These are phyloP conservation scores for Lasaia peninsularis DNA, from an alignment of 1,140 invertebrate species.

Conservation along the genomic window DNA sequence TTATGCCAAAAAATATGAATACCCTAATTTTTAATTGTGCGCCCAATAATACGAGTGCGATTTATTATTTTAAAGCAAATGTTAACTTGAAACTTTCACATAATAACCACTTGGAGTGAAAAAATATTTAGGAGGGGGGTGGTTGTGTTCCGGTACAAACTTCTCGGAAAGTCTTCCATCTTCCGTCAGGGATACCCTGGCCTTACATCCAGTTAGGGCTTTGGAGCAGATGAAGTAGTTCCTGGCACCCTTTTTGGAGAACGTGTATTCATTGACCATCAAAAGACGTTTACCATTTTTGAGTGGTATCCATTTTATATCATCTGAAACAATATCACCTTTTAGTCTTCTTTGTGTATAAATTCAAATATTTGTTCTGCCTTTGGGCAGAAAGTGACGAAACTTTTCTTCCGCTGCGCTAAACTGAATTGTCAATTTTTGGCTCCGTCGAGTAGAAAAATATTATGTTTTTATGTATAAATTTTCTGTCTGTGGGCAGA, in stretches of 20 bases:
- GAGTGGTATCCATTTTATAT: not conserved
- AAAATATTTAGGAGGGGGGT: conserved; percentile 16
- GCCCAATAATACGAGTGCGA: too few relatives aligned
- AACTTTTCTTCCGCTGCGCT: too few relatives aligned
- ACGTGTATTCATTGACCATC: not conserved
- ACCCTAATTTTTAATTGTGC: too few relatives aligned
- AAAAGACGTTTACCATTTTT: not conserved
- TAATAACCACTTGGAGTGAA: not conserved
- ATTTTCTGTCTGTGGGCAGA: too few relatives aligned
- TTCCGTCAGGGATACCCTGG: not conserved
- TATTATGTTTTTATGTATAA: too few relatives aligned
- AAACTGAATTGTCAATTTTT: too few relatives aligned
- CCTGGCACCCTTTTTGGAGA: not conserved
- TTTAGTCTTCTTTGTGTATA: not conserved
- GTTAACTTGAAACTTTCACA: not conserved
- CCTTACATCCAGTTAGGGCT: conserved; percentile 16
- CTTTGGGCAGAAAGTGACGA: too few relatives aligned
- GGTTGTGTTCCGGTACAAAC: conserved; percentile 2
- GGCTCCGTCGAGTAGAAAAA: too few relatives aligned
- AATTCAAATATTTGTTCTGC: not conserved
- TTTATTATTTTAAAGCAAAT: too few relatives aligned
- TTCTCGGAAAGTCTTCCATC: not conserved
- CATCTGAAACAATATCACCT: not conserved
- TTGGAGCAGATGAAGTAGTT: conserved; percentile 14
- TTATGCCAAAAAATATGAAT: too few relatives aligned